Evolutionary conservation across 2,113 vertebrate species (phyloP).

Genomic region (pig (Sus scrofa)): DNA sequence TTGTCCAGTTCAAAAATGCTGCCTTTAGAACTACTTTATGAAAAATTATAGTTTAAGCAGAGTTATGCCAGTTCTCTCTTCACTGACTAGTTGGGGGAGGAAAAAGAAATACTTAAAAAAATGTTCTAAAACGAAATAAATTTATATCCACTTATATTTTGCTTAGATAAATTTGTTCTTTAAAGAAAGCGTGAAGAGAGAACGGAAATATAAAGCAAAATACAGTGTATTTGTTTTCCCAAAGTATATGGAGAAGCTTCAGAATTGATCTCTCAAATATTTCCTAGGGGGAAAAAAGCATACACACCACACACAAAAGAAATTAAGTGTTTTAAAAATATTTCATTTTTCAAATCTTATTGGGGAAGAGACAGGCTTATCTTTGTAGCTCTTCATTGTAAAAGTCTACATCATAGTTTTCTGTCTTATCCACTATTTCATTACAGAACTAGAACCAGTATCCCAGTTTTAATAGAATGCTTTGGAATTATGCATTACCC

Average conservation of each 20-base stretch:
- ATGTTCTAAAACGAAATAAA: conserved; percentile 23
- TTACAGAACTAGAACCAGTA: background rate
- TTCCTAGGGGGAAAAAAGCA: background rate
- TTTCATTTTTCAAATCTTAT: background rate
- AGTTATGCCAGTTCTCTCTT: background rate
- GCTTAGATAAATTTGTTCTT: conserved; percentile 24
- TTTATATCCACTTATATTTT: conserved; percentile 35
- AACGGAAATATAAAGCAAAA: conserved; percentile 46
- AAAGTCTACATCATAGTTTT: conserved; percentile 29
- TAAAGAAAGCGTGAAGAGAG: background rate
- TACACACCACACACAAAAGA: background rate
- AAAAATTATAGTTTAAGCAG: conserved; percentile 42
- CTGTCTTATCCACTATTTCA: background rate
- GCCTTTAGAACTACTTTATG: background rate
- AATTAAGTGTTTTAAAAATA: background rate
- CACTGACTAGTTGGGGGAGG: background rate
- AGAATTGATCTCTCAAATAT: conserved; percentile 48
- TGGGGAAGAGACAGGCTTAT: background rate
- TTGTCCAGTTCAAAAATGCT: background rate
- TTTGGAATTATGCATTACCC: conserved; percentile 12
- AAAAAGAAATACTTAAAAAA: background rate
- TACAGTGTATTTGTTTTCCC: background rate
- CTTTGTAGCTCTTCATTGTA: conserved; percentile 30
- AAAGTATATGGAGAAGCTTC: background rate
- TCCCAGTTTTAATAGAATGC: background rate